Percentiles rank a stretch among this genome's conserved stretches.
These are phyloP conservation scores for Eupsilia transversa DNA, from an alignment of 2,888 invertebrate genomes.

Conservation along the genomic window DNA sequence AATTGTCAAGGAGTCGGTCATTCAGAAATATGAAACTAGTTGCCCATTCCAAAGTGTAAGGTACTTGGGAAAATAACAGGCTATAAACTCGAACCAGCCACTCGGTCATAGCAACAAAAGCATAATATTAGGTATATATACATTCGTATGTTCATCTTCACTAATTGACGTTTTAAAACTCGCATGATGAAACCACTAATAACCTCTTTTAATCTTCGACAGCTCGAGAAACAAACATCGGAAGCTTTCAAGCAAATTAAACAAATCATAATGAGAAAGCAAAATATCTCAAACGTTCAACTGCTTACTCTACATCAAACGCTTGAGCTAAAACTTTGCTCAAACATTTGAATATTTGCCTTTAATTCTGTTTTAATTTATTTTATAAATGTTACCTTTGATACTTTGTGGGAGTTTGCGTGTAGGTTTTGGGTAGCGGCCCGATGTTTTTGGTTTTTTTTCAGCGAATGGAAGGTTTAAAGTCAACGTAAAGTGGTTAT, in stretches of 20 bases:
- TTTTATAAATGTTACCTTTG: constrained; percentile 43
- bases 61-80: too few species aligned
- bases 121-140: background rate
- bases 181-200: constrained; percentile 19
- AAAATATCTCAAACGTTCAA: constrained; percentile 42
- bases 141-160: constrained; percentile 11
- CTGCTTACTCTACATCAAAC: constrained; percentile 57
- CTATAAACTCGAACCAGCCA: too few species aligned
- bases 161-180: constrained; percentile 29
- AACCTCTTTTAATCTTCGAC: constrained; percentile 50
- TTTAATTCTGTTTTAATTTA: constrained; percentile 47
- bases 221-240: constrained; percentile 37
- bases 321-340: constrained; percentile 39
- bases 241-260: constrained; percentile 54
- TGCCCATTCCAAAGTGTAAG: too few species aligned
- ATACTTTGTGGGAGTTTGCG: constrained; percentile 7
- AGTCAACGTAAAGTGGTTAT: background rate
- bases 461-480: background rate
- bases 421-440: background rate
- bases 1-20: too few species aligned
- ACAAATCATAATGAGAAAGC: constrained; percentile 51
- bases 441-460: background rate
- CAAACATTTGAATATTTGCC: constrained; percentile 39
- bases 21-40: too few species aligned
- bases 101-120: background rate